phyloP scores from a whole-genome alignment of 2,113 vertebrate genomes.

The Ictidomys tridecemlineatus region DNA sequence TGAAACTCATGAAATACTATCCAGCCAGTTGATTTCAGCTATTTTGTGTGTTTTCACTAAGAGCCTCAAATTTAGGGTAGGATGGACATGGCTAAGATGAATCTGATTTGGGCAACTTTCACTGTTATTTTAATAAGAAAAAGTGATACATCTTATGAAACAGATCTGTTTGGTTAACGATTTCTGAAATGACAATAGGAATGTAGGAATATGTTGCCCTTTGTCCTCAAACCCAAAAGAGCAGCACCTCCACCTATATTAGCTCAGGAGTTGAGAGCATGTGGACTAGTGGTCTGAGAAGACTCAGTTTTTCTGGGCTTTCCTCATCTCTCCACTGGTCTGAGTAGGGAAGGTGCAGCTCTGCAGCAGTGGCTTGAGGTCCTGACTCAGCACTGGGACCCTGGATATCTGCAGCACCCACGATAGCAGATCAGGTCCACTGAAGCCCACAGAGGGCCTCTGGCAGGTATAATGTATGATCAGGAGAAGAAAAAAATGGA shows the following conservation, averaged over 20 bases:
- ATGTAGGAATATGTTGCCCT: neutral
- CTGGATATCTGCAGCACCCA: neutral
- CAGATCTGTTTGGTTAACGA: neutral
- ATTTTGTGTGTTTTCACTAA: neutral
- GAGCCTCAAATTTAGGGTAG: neutral
- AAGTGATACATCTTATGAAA: neutral
- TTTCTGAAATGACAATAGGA: neutral
- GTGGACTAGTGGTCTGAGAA: neutral
- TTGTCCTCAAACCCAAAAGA: constrained; percentile 12
- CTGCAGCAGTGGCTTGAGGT: neutral
- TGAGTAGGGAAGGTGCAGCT: neutral
- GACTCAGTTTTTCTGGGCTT: neutral
- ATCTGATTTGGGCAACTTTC: neutral
- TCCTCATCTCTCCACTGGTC: neutral
- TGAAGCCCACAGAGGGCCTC: neutral
- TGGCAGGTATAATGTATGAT: neutral
- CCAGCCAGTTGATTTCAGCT: neutral
- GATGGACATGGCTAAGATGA: neutral
- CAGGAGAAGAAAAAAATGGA: neutral
- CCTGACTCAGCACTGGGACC: neutral
- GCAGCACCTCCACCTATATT: neutral
- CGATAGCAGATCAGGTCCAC: neutral
- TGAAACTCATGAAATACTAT: neutral
- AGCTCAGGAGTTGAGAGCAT: neutral
- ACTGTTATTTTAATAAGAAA: neutral